These are phyloP conservation scores for Conomelus anceps DNA, from an alignment of 2,888 invertebrate species.

Conservation along the genomic window DNA sequence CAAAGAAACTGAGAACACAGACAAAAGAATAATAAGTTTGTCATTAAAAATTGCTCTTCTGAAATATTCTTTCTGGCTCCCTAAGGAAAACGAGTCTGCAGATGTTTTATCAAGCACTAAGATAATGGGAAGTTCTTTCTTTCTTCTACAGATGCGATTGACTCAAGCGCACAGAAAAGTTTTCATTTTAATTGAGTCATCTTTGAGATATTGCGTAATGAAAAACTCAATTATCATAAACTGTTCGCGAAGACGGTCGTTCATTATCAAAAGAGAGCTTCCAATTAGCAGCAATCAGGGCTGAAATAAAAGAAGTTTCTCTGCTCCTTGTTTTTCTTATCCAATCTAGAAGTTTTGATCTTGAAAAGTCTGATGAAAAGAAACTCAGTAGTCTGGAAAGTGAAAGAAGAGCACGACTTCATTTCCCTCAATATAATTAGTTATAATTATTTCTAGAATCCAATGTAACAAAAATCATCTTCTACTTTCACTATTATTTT, in stretches of 20 bases:
- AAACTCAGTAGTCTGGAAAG: background rate
- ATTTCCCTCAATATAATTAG: background rate
- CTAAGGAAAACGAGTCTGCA: background rate
- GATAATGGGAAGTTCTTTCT: background rate
- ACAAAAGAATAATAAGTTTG: background rate
- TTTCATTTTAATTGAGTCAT: slow-evolving; percentile 5
- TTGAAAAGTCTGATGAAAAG: background rate
- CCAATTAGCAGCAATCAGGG: background rate
- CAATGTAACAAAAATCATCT: background rate
- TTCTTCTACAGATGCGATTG: background rate
- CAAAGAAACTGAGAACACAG: background rate
- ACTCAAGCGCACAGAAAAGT: background rate
- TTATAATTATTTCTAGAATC: background rate
- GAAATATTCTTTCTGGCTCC: background rate
- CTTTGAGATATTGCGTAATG: slow-evolving; percentile 6
- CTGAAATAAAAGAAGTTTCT: background rate
- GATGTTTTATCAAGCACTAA: background rate
- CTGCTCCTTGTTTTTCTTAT: background rate
- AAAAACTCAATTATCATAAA: slow-evolving; percentile 9
- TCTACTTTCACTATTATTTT: background rate
- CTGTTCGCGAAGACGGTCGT: background rate
- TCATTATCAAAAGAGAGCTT: background rate
- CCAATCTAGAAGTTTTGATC: background rate
- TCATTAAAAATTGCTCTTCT: background rate
- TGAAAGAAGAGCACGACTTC: background rate